Evolutionary conservation across 2,888 invertebrate genomes (phyloP).

Genomic region (Sycophila texana): DNA sequence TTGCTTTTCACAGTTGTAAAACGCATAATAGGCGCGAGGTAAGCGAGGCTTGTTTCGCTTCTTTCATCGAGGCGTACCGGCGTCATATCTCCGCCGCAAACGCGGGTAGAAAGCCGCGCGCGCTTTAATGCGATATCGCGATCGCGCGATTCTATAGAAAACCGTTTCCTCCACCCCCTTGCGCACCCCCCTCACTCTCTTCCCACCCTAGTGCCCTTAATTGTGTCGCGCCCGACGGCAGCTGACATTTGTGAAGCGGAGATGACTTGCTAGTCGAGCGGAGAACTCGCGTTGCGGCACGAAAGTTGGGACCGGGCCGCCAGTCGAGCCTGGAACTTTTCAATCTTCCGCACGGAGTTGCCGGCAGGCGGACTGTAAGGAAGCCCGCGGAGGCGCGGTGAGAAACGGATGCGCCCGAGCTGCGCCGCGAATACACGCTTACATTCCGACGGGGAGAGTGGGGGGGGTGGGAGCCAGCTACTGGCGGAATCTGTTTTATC

Average conservation of each 20-base stretch:
- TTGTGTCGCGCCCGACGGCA: neutral
- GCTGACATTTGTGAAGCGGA: slow-evolving; percentile 34
- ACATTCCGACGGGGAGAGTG: slow-evolving; percentile 11
- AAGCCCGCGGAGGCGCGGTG: neutral
- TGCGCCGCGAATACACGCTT: slow-evolving; percentile 12
- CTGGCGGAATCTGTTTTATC: slow-evolving; percentile 44
- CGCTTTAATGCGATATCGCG: too few relatives aligned
- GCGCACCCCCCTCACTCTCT: too few relatives aligned
- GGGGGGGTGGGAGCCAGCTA: neutral
- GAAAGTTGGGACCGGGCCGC: slow-evolving; percentile 18
- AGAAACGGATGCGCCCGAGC: neutral
- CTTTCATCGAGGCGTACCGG: too few relatives aligned
- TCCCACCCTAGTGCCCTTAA: neutral
- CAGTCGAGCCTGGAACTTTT: slow-evolving; percentile 43
- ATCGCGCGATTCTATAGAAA: too few relatives aligned
- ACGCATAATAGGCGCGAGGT: too few relatives aligned
- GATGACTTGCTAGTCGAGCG: slow-evolving; percentile 22
- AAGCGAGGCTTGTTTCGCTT: too few relatives aligned
- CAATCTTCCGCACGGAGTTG: slow-evolving; percentile 50
- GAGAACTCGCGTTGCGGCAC: neutral
- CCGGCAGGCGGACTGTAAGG: slow-evolving; percentile 22
- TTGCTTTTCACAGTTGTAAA: too few relatives aligned
- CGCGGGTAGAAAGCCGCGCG: too few relatives aligned
- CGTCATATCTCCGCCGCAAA: too few relatives aligned
- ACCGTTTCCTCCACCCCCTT: too few relatives aligned